These are phyloP conservation scores for Macquaria australasica DNA, from an alignment of 2,113 vertebrate species.

Conservation along the genomic window DNA sequence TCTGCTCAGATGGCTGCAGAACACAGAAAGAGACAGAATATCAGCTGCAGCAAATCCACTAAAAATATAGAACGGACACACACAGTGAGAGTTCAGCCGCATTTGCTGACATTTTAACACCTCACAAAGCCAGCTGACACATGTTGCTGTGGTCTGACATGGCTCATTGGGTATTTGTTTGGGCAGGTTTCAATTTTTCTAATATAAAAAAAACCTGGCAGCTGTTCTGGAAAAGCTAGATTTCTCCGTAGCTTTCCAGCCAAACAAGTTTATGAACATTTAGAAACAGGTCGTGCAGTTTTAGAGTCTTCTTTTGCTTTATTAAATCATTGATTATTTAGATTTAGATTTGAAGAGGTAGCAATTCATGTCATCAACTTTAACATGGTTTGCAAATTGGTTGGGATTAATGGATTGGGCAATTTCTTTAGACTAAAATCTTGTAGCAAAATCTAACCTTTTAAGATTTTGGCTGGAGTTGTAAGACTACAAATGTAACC, in stretches of 20 bases:
- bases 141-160: background rate
- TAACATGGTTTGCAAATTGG: background rate
- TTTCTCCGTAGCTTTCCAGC: background rate
- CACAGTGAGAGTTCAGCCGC: background rate
- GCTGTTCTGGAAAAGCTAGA: background rate
- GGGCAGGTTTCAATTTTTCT: background rate
- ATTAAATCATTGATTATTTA: background rate
- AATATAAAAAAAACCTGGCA: background rate
- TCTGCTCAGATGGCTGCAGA: slow-evolving; percentile 3
- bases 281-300: background rate
- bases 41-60: background rate
- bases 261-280: background rate
- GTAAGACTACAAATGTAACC: background rate
- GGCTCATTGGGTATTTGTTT: background rate
- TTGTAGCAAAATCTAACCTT: background rate
- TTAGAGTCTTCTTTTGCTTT: background rate
- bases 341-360: background rate
- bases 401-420: background rate
- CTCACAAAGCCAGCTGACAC: background rate
- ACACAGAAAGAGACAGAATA: background rate
- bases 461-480: background rate
- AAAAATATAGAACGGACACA: background rate
- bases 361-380: background rate
- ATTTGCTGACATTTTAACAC: background rate
- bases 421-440: background rate